Evolutionary conservation across 2,797 vertebrate species (phyloP), one percentile per base, ranked within the genome.

Genomic region (Eulemur rubriventer): DNA sequence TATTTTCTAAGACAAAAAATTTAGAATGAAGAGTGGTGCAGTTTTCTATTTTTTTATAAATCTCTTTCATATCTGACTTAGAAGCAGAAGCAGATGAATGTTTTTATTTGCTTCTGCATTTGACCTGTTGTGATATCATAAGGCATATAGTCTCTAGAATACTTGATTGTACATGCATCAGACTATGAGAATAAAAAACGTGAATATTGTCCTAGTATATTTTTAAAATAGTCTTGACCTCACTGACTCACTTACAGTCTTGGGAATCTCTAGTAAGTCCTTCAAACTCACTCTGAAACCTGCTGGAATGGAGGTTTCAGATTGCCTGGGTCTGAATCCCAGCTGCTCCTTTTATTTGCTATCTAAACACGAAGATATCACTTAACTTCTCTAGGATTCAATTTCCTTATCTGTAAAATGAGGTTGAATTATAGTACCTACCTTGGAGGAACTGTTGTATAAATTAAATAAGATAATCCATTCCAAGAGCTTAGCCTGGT

Each of bases 141-240:
- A 16, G 48, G 63, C 55, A 69, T 4, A 75, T 0, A 73, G 18
- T 9, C 35, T 86, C 33, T 48, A n/a, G 61, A 81, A 88, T 85
- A 57, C 26, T 61, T 7, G 17, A 55, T 0, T 13, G 33, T 75
- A 69, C 3, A 16, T 7, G 52, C 38, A 67, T 48, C 73, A 78
- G 18, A 18, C 8, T 28, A 46, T n/a, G 26, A 90, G 26, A 89
- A 52, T 78, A 6, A 65, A 75, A 85, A 78, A 41, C 43, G 50
- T 69, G 70, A 92, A 81, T 70, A 70, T 3, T 75, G 20, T 67
- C 35, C 18, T 83, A 52, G 11, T 17, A 89, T 81, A 43, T 61
- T 95, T 55, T 85, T 46, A 85, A 85, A 94, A 92, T 35, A 84
- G 50, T 57, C 92, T 92, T 92, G 43, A n/a, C 41, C 61, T 78